Evolutionary conservation across 2,113 vertebrate species (phyloP).

Genomic region (Genyomyrus donnyi): DNA sequence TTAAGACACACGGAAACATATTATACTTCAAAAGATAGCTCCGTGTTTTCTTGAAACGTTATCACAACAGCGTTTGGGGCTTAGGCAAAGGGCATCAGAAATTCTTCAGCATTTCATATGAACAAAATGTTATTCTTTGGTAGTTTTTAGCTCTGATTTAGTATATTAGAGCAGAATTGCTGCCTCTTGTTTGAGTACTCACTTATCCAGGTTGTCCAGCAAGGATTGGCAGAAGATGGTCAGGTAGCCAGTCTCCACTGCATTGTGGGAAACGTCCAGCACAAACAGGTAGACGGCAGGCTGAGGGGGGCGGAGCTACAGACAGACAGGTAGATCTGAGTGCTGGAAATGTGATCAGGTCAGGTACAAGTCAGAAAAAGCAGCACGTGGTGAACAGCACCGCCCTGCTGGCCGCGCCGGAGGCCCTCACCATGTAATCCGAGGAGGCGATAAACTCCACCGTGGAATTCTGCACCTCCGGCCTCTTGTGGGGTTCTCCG

Average conservation of each 20-base stretch:
- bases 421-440: constrained; percentile 86
- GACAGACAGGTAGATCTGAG: constrained; percentile 26
- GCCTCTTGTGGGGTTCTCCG: constrained; percentile 91
- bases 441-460: constrained; percentile 98
- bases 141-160: neutral
- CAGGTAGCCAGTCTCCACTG: constrained; percentile 89
- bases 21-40: neutral
- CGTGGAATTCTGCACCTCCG: constrained; percentile 91
- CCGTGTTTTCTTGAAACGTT: too few relatives aligned
- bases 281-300: constrained; percentile 93
- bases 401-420: neutral
- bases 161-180: neutral
- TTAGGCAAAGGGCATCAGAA: neutral
- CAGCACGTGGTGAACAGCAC: neutral
- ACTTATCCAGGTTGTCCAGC: constrained; percentile 90
- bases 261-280: constrained; percentile 92
- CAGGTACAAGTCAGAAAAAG: too few relatives aligned
- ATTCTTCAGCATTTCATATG: neutral
- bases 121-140: neutral
- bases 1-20: neutral
- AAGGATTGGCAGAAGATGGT: constrained; percentile 80
- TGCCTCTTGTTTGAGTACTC: constrained; percentile 47
- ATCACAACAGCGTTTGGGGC: neutral
- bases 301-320: constrained; percentile 88
- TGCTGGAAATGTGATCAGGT: neutral